Evolutionary conservation across 2,113 vertebrate species (phyloP), one percentile per base, ranked within the genome.

Genomic region (Etheostoma spectabile): DNA sequence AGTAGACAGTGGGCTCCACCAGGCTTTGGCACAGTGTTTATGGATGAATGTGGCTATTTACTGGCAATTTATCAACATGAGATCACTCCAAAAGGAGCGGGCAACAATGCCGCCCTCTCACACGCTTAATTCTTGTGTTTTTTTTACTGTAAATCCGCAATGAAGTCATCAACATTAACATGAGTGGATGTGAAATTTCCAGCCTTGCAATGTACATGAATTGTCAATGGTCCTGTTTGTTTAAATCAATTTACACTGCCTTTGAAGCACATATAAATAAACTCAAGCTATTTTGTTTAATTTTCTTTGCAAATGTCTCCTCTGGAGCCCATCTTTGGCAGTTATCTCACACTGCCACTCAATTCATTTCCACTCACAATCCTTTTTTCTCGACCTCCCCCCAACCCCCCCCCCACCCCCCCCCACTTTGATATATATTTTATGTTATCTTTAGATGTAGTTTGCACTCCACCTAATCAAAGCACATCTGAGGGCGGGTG

Each of bases 141-240:
- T n/a, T n/a, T 89, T 89, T 83, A 91, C 89, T 93, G 92, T 90
- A 92, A 93, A 92, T 93, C 90, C 88, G 87, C 90, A 93, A 92
- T 93, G 92, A 93, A 92, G 90, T 94, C 92, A 91, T 93, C 89
- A 87, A 91, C 82, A 78, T 57, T 79, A 79, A 89, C 74, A 35
- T 24, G 73, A 60, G 67, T 85, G 82, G 73, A 88, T 80, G 86
- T 71, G 84, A 86, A 62, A 79, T 86, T 55, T 76, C 80, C 88
- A 85, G 90, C 78, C 75, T 80, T 71, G 77, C 35, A 52, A 75
- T 72, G 85, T 61, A 89, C 89, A 90, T 88, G 83, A 89, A 90
- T 75, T 59, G 78, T 84, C 77, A 71, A 60, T 45, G 66, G 60
- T 83, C 68, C 84, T 19, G 71, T 78, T 83, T 90, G 84, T 83